Conservation (phyloP, 2,888 invertebrate species). For the Drosophila birchii region DNA sequence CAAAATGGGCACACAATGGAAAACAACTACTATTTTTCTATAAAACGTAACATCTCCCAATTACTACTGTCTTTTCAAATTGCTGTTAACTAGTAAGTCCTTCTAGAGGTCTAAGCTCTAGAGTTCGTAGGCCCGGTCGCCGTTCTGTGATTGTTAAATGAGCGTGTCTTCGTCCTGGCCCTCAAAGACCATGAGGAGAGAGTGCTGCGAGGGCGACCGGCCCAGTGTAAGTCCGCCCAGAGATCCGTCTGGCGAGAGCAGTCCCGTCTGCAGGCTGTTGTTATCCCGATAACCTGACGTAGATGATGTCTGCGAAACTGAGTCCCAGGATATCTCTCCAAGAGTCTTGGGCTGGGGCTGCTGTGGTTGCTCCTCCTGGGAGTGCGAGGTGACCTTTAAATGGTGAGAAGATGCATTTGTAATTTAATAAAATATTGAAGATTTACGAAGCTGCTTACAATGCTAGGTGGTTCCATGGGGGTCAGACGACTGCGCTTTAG, state of each 20-base stretch:
- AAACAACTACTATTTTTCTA: slow-evolving; percentile 49
- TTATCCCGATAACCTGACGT: slow-evolving; percentile 93
- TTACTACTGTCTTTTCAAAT: slow-evolving; percentile 17
- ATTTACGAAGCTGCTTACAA: slow-evolving; percentile 55
- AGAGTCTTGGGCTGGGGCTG: slow-evolving; percentile 76
- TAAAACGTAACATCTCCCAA: slow-evolving; percentile 61
- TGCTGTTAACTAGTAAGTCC: slow-evolving; percentile 32
- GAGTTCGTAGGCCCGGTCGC: slow-evolving; percentile 77
- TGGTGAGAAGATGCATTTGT: not conserved
- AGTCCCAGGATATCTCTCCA: slow-evolving; percentile 92
- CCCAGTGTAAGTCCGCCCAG: slow-evolving; percentile 88
- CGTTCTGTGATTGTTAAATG: slow-evolving; percentile 87
- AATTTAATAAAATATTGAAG: not conserved
- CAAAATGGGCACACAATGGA: slow-evolving; percentile 65
- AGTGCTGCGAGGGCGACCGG: slow-evolving; percentile 91
- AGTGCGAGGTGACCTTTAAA: slow-evolving; percentile 67
- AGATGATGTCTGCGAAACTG: slow-evolving; percentile 93
- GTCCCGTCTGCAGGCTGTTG: slow-evolving; percentile 86
- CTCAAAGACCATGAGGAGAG: slow-evolving; percentile 90
- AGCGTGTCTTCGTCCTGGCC: slow-evolving; percentile 94
- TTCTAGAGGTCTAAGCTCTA: slow-evolving; percentile 49
- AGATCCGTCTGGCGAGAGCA: slow-evolving; percentile 85
- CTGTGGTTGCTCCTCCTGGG: slow-evolving; percentile 64
- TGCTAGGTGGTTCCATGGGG: slow-evolving; percentile 88
- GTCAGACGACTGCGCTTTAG: slow-evolving; percentile 89